Base-by-base conservation (phyloP, 2,888 invertebrate species). In the Dicycla oo region DNA sequence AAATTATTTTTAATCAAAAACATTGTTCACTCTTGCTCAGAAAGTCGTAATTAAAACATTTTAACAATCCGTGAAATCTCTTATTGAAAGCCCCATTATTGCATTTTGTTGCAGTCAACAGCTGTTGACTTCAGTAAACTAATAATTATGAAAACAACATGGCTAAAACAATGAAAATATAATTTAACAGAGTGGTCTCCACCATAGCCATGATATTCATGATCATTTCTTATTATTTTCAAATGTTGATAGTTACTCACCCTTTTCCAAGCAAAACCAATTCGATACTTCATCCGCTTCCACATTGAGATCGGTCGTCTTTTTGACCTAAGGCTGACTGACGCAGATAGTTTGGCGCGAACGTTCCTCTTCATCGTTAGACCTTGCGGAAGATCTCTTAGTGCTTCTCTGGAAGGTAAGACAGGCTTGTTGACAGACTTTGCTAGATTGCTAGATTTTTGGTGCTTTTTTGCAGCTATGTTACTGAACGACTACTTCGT, bases 361-460 rank as follows among this genome's bases (percentile, higher is more conserved):
- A 98, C 97, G 60, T 95, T 95, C 80, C 97, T 94, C 91, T 98
- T 98, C 87, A 97, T 96, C 2, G 97, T 97, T 71, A 98, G 91
- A 57, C 97, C 96, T 88, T 97, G 97, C 0, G 98, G 97, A 87
- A 98, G 96, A 73, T 97, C 97, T 58, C 97, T 95, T 53, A 98
- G 91, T 0, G 97, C 97, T 82, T 97, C 97, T 83, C 97, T 97
- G 85, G 18, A 92, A 78, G 11, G 15, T 30, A 23, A 53, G 1
- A 30, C 10, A 38, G 6, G 3, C 23, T 23, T 56, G 20, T 2
- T 23, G n/a, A 5, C 11, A 49, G 49, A 23, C 23, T 51, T 23
- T 51, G n/a, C 11, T 38, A 13, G 23, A 23, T 18, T 40, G 38
- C n/a, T n/a, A 38, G 11, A 53, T 64, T 54, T 38, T 26, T 23